Conservation (phyloP, 2,888 invertebrate species). For the Apodemia duryi region DNA sequence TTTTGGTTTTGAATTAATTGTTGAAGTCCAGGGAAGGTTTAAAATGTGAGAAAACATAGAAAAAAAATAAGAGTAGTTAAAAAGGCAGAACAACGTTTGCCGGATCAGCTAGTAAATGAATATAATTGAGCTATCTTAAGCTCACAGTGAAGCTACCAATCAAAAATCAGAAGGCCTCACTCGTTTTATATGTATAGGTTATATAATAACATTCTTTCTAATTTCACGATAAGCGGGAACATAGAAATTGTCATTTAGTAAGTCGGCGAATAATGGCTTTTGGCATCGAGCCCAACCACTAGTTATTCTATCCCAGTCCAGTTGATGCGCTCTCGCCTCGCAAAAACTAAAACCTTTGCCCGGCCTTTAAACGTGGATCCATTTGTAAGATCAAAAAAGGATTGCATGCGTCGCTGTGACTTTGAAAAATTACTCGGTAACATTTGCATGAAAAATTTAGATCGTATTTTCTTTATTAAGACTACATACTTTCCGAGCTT, state of each 20-base stretch:
- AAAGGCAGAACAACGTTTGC: too few relatives aligned
- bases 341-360: conserved; percentile 44
- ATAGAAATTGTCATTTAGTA: conserved; percentile 32
- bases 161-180: too few relatives aligned
- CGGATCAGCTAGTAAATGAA: too few relatives aligned
- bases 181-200: too few relatives aligned
- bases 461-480: too few relatives aligned
- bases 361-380: conserved; percentile 40
- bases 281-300: conserved; percentile 53
- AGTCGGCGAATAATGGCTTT: conserved; percentile 48
- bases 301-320: conserved; percentile 41
- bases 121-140: too few relatives aligned
- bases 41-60: too few relatives aligned
- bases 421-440: background rate
- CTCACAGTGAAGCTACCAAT: too few relatives aligned
- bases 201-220: background rate
- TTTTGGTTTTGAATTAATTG: too few relatives aligned
- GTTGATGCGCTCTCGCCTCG: conserved; percentile 34
- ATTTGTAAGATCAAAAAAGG: conserved; percentile 37
- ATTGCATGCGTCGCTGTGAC: conserved; percentile 30
- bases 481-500: too few relatives aligned
- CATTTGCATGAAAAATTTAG: background rate
- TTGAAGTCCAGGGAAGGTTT: too few relatives aligned
- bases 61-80: too few relatives aligned
- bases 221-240: background rate